Evolutionary conservation across 1,140 invertebrate genomes (phyloP), one percentile per base, ranked within the genome.

Genomic region (Bombus pyrosoma): DNA sequence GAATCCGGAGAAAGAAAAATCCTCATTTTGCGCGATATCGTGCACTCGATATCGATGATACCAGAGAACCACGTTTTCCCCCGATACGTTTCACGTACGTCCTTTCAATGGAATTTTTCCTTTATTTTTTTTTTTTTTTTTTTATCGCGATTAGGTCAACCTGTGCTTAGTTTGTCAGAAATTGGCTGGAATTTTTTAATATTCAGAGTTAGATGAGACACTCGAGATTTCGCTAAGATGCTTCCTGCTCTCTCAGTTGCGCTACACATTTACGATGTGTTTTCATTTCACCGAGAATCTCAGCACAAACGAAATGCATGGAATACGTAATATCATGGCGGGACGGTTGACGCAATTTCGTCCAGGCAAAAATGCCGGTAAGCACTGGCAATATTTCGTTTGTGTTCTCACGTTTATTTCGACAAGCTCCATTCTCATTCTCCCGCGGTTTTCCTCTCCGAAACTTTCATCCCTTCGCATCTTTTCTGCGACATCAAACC

Each of bases 271-370:
- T 78, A 34, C 59, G 22, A 12, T 62, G 18, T 62, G 39, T 78
- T 78, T 66, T 66, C 62, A 18, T 78, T 66, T 66, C 39, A 18
- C 75, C 25, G 37, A 62, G 75, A 62, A 77, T 77, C 53, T 77
- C 75, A 4, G 28, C 9, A 77, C 37, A 43, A 77, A 43, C 62
- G 62, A 79, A 68, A 68, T 79, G 62, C 62, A 79, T 79, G 62
- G 77, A 78, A 78, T 78, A 78, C 59, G 43, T 78, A 78, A 78
- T 78, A 66, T 28, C 59, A 43, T 25, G 39, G 39, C 10, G 28
- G 39, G 34, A 78, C 32, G 39, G 41, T 39, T 43, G 10, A 22
- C n/a, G 77, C 43, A 68, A 68, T 79, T 68, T 68, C 62, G 41
- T 41, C 32, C 32, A 47, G 62, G 15, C 77, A 47, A 79, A 79